Conservation (phyloP, 2,797 vertebrate species). For the Cercopithecus hamlyni region DNA sequence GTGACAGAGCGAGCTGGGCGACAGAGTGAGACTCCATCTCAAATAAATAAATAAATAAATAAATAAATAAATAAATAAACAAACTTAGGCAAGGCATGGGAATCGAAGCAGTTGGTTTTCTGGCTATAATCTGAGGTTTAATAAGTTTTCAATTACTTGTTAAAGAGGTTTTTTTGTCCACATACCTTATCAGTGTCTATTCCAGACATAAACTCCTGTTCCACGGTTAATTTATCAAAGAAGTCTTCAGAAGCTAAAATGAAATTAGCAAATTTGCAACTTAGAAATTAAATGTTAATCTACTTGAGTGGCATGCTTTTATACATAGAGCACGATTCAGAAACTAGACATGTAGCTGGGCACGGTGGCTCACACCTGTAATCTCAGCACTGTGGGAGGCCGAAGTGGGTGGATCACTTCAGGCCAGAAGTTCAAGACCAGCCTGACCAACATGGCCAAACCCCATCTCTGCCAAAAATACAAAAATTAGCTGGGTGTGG, state of each 20-base stretch:
- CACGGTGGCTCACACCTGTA: too few relatives aligned
- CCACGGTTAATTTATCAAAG: constrained; percentile 98
- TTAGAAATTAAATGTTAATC: constrained; percentile 16
- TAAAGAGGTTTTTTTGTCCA: not conserved
- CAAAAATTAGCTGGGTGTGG: too few relatives aligned
- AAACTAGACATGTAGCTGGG: not conserved
- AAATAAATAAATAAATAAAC: not conserved
- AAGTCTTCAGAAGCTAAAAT: constrained; percentile 95
- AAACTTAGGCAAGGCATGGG: not conserved
- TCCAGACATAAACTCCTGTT: constrained; percentile 99
- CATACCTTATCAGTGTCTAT: constrained; percentile 98
- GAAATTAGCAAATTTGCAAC: constrained; percentile 43
- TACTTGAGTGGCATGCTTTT: not conserved
- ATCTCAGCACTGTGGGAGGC: too few relatives aligned
- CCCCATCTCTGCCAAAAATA: too few relatives aligned
- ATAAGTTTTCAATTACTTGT: not conserved
- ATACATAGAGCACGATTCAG: not conserved
- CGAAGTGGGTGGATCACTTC: too few relatives aligned
- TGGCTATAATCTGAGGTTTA: not conserved
- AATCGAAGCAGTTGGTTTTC: not conserved
- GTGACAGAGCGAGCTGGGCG: too few relatives aligned
- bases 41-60: not conserved
- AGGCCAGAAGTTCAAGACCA: too few relatives aligned
- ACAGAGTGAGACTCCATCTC: too few relatives aligned
- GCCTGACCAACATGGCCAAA: too few relatives aligned